phyloP scores from a whole-genome alignment of 1,140 invertebrate species.

The Ptiloglossa arizonensis region DNA sequence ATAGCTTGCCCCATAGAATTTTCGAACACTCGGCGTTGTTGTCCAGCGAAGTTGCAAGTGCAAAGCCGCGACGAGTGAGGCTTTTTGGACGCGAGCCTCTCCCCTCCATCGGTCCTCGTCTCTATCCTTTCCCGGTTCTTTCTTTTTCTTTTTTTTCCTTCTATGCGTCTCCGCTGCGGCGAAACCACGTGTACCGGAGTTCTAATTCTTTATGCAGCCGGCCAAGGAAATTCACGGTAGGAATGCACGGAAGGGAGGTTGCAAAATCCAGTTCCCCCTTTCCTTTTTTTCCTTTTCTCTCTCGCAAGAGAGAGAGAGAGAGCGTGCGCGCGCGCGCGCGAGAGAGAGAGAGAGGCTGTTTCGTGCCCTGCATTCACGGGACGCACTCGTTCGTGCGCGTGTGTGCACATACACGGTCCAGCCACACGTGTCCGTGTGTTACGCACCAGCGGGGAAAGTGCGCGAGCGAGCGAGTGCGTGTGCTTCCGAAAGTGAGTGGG shows the following conservation, averaged over 20 bases:
- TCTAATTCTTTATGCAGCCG: constrained; percentile 60
- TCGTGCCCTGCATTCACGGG: constrained; percentile 63
- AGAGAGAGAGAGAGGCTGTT: constrained; percentile 39
- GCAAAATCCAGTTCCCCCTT: constrained; percentile 67
- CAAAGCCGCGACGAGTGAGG: constrained; percentile 41
- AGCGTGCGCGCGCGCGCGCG: too few relatives aligned
- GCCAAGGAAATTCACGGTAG: constrained; percentile 55
- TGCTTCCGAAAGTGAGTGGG: constrained; percentile 62
- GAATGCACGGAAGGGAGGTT: constrained; percentile 63
- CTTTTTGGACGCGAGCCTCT: constrained; percentile 23
- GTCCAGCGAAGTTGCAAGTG: constrained; percentile 59
- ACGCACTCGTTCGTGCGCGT: constrained; percentile 35
- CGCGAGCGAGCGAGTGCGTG: constrained; percentile 33
- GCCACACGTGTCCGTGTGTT: constrained; percentile 10
- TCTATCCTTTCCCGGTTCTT: not conserved
- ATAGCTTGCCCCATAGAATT: constrained; percentile 43
- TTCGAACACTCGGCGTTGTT: constrained; percentile 3
- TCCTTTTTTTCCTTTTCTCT: constrained; percentile 7
- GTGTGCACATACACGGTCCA: not conserved
- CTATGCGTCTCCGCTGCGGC: not conserved
- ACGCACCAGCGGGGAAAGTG: constrained; percentile 21
- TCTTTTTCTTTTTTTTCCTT: not conserved
- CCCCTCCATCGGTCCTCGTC: not conserved
- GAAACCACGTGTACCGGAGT: constrained; percentile 19
- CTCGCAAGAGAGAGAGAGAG: constrained; percentile 11